Conservation (phyloP, 2,113 vertebrate genomes). For the Morone saxatilis region DNA sequence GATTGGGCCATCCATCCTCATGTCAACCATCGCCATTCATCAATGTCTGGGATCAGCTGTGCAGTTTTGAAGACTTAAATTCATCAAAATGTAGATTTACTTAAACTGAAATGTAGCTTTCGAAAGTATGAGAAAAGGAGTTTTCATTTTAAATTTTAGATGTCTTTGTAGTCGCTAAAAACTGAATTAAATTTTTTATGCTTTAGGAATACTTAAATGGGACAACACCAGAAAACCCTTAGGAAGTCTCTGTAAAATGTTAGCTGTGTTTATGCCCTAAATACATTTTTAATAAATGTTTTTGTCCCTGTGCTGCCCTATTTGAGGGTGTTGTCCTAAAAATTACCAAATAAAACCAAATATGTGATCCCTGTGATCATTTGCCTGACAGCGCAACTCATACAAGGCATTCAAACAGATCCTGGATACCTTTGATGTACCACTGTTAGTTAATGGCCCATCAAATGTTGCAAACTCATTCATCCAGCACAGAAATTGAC, state of each 20-base stretch:
- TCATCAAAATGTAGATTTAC: background rate
- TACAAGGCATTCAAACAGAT: background rate
- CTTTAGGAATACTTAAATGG: background rate
- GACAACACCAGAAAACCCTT: slow-evolving; percentile 2
- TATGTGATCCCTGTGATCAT: slow-evolving; percentile 12
- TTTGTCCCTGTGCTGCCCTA: background rate
- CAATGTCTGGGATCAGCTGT: background rate
- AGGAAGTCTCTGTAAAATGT: background rate
- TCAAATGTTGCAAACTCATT: slow-evolving; percentile 17
- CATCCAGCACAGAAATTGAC: slow-evolving; percentile 9
- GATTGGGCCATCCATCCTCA: background rate
- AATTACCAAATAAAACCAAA: background rate
- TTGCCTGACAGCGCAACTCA: background rate
- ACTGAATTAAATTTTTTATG: background rate
- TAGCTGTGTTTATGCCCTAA: background rate
- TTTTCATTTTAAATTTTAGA: background rate
- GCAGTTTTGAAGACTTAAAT: background rate
- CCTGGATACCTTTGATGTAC: background rate
- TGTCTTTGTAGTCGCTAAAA: background rate
- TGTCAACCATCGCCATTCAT: background rate
- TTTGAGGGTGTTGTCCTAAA: background rate
- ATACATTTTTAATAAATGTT: slow-evolving; percentile 7
- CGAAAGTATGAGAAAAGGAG: background rate
- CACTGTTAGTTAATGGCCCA: background rate
- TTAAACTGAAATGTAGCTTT: background rate